Conservation (phyloP, 2,113 vertebrate species). For the Ammodytes marinus region DNA sequence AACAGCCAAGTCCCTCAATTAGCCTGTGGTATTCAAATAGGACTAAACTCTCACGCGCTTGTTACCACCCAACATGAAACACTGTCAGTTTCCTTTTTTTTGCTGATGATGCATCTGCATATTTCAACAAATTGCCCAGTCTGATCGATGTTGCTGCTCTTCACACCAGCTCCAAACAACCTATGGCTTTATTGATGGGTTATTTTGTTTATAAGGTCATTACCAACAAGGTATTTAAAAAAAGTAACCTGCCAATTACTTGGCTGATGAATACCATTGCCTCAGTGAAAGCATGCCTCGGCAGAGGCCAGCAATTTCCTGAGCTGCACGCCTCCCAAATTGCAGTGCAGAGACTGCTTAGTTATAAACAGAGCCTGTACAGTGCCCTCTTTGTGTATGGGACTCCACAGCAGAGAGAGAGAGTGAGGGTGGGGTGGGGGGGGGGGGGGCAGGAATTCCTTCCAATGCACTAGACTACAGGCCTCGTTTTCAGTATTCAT, state of each 20-base stretch:
- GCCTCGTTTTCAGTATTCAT: slow-evolving; percentile 77
- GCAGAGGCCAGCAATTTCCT: slow-evolving; percentile 97
- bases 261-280: slow-evolving; percentile 93
- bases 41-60: slow-evolving; percentile 28
- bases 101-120: slow-evolving; percentile 8
- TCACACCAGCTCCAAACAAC: slow-evolving; percentile 83
- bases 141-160: slow-evolving; percentile 71
- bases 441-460: slow-evolving; percentile 83
- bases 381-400: slow-evolving; percentile 91
- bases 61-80: slow-evolving; percentile 58
- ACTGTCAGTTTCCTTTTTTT: not conserved
- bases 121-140: slow-evolving; percentile 53
- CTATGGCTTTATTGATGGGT: slow-evolving; percentile 83
- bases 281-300: slow-evolving; percentile 92
- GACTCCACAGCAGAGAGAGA: slow-evolving; percentile 57
- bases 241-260: slow-evolving; percentile 94
- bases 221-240: slow-evolving; percentile 94
- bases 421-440: slow-evolving; percentile 25
- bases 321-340: slow-evolving; percentile 94
- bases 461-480: slow-evolving; percentile 79
- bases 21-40: slow-evolving; percentile 57
- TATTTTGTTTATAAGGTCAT: slow-evolving; percentile 97
- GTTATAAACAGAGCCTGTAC: slow-evolving; percentile 87
- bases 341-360: slow-evolving; percentile 91
- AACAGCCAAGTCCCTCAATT: slow-evolving; percentile 64